Conservation (phyloP, 1,140 invertebrate genomes). For the Cylas formicarius region DNA sequence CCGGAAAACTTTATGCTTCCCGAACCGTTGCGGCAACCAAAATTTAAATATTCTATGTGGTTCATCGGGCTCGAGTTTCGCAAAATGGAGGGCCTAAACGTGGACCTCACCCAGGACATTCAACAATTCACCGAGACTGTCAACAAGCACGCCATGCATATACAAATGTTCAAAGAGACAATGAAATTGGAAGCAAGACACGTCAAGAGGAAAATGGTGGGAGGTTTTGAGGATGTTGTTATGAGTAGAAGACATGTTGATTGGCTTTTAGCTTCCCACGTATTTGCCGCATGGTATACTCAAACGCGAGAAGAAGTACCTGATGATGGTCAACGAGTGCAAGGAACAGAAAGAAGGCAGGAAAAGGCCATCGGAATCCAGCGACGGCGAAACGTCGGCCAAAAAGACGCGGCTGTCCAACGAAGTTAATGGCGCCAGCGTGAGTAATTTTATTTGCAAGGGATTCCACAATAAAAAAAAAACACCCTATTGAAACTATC, state of each 20-base stretch:
- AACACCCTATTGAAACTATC: not conserved
- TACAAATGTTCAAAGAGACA: slow-evolving; percentile 77
- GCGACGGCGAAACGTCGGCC: slow-evolving; percentile 18
- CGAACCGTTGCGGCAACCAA: slow-evolving; percentile 39
- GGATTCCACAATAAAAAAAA: not conserved
- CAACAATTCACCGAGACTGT: slow-evolving; percentile 78
- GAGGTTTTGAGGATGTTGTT: not conserved
- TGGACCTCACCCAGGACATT: slow-evolving; percentile 91
- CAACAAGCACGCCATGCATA: slow-evolving; percentile 57
- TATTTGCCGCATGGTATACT: slow-evolving; percentile 67
- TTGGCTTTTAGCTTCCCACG: slow-evolving; percentile 41
- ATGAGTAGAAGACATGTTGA: not conserved
- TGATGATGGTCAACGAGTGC: slow-evolving; percentile 47
- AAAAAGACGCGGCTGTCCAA: slow-evolving; percentile 36
- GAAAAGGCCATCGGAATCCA: slow-evolving; percentile 35
- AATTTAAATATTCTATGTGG: slow-evolving; percentile 74
- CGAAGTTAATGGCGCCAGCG: slow-evolving; percentile 28
- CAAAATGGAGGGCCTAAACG: slow-evolving; percentile 77
- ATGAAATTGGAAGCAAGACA: slow-evolving; percentile 82
- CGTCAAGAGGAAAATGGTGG: slow-evolving; percentile 65
- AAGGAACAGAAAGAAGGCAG: slow-evolving; percentile 20
- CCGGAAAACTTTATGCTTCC: slow-evolving; percentile 70
- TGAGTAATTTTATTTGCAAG: slow-evolving; percentile 16
- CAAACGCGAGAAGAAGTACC: slow-evolving; percentile 61
- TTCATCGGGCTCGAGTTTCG: slow-evolving; percentile 92